Conservation (phyloP, 2,888 invertebrate genomes). For the Notodonta dromedarius region DNA sequence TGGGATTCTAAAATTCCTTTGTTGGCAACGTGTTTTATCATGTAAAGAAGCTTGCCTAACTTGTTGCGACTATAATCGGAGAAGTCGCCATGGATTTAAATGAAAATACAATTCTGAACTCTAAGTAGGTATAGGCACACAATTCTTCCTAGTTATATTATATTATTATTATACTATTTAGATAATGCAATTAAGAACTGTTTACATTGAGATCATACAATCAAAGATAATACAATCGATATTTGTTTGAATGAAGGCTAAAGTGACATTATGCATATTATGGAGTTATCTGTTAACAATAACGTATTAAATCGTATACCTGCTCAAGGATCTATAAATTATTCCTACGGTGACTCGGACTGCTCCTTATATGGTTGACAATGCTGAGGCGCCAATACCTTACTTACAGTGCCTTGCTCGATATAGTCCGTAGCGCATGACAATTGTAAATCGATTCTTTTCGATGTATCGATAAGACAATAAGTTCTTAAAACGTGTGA, state of each 20-base stretch:
- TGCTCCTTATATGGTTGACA: slow-evolving; percentile 58
- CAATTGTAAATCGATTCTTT: slow-evolving; percentile 48
- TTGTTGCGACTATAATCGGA: slow-evolving; percentile 24
- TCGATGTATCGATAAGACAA: slow-evolving; percentile 36
- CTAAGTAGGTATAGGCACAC: background rate
- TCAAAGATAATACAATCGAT: slow-evolving; percentile 22
- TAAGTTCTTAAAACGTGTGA: slow-evolving; percentile 32
- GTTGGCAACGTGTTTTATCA: slow-evolving; percentile 48
- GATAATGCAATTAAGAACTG: slow-evolving; percentile 21
- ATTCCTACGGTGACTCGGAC: slow-evolving; percentile 57
- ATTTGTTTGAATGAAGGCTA: background rate
- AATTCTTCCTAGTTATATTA: background rate
- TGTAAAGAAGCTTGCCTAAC: slow-evolving; percentile 28
- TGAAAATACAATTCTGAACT: slow-evolving; percentile 13
- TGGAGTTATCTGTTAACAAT: slow-evolving; percentile 54
- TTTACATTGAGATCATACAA: slow-evolving; percentile 34
- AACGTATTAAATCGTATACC: slow-evolving; percentile 52
- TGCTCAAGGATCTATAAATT: slow-evolving; percentile 58
- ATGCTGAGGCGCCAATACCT: slow-evolving; percentile 56
- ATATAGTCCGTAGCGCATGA: slow-evolving; percentile 46
- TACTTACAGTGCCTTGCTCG: slow-evolving; percentile 43
- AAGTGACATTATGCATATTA: background rate
- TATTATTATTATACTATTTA: no score
- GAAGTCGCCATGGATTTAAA: slow-evolving; percentile 9
- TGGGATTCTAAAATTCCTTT: slow-evolving; percentile 59